Evolutionary conservation across 2,797 vertebrate genomes (phyloP).

Genomic region (Triplophysa bombifrons): DNA sequence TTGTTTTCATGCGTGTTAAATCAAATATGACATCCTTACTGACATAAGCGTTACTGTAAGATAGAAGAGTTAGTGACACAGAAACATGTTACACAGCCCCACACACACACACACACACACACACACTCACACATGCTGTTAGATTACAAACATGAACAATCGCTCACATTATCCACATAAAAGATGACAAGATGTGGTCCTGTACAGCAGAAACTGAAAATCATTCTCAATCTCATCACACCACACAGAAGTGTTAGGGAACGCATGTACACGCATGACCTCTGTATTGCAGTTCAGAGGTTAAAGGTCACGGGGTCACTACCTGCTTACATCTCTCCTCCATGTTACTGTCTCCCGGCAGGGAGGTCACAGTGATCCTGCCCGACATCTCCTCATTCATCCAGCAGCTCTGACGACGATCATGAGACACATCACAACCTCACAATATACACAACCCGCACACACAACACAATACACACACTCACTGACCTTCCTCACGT

Average conservation of each 20-base stretch:
- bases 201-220: too few species aligned
- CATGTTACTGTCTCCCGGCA: constrained; percentile 89
- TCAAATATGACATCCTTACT: too few species aligned
- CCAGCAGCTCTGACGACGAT: constrained; percentile 82
- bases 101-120: too few species aligned
- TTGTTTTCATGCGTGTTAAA: too few species aligned
- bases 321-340: constrained; percentile 97
- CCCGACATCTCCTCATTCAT: constrained; percentile 84
- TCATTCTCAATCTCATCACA: constrained; percentile 27
- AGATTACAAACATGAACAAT: too few species aligned
- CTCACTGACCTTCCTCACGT: constrained; percentile 89
- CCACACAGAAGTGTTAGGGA: constrained; percentile 19
- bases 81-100: too few species aligned
- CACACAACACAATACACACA: not conserved
- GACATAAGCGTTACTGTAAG: too few species aligned
- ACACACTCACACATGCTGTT: constrained; percentile 23
- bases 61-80: too few species aligned
- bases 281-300: constrained; percentile 25
- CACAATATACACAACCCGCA: constrained; percentile 10
- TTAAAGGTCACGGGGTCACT: constrained; percentile 65
- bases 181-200: too few species aligned
- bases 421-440: constrained; percentile 52
- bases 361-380: constrained; percentile 83
- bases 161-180: too few species aligned
- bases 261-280: constrained; percentile 31